phyloP scores from a whole-genome alignment of 1,140 invertebrate species.

The Hylyphantes graminicola region DNA sequence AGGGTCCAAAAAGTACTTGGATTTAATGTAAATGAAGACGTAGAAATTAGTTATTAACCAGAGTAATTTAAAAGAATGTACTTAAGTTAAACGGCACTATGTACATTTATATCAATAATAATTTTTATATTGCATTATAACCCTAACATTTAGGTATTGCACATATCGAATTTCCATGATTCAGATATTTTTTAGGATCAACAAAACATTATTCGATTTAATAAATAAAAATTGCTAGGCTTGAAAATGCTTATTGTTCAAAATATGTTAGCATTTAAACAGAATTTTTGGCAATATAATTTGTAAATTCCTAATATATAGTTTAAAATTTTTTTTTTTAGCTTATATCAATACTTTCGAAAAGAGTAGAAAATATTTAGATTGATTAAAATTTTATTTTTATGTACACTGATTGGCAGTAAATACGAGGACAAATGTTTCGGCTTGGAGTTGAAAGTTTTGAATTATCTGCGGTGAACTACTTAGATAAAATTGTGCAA shows the following conservation, averaged over 20 bases:
- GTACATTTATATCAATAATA: no score
- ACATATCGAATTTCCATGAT: background rate
- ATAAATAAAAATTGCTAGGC: background rate
- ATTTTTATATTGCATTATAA: no score
- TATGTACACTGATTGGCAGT: no score
- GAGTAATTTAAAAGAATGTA: no score
- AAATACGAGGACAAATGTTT: no score
- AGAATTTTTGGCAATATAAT: background rate
- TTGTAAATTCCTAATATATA: background rate
- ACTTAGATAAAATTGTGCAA: constrained; percentile 46
- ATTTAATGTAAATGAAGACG: no score
- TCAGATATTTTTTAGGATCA: background rate
- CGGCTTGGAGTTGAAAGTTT: background rate
- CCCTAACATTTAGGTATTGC: no score
- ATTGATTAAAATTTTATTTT: no score
- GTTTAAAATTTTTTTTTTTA: background rate
- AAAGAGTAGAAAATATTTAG: background rate
- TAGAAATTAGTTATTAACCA: no score
- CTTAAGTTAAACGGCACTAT: no score
- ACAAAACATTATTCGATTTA: background rate
- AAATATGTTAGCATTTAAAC: background rate
- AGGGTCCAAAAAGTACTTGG: no score
- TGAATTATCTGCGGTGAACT: constrained; percentile 9
- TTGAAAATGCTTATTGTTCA: background rate
- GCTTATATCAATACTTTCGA: background rate